Evolutionary conservation across 53 echinoderm and acorn worm genomes (phyloP).

Genomic region (Apostichopus leukothele): DNA sequence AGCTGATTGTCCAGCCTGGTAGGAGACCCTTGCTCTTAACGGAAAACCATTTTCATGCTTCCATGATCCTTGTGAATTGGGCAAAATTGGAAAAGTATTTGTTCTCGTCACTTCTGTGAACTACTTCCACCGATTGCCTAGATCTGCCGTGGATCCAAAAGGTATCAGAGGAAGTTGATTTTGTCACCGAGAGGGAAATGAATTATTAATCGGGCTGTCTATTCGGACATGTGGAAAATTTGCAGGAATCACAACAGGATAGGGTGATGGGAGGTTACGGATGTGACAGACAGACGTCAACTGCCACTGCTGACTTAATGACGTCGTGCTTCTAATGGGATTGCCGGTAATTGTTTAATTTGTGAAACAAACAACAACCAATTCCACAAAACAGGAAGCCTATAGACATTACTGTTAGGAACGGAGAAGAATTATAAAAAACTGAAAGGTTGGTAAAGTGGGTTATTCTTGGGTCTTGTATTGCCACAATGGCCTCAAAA

Average conservation of each 20-base stretch:
- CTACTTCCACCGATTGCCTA: not conserved
- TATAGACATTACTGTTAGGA: not conserved
- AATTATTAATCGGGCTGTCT: constrained; percentile 43
- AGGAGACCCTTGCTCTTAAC: constrained; percentile 1
- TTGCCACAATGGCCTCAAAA: no score
- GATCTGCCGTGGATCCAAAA: not conserved
- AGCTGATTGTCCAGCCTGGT: constrained; percentile 27
- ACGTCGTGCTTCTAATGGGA: constrained; percentile 26
- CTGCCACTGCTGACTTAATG: constrained; percentile 14
- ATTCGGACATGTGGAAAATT: constrained; percentile 39
- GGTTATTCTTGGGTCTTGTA: no score
- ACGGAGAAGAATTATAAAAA: no score
- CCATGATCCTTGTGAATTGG: constrained; percentile 19
- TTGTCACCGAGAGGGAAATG: constrained; percentile 43
- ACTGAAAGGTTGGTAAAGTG: no score
- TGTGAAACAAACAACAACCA: constrained; percentile 27
- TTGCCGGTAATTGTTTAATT: constrained; percentile 45
- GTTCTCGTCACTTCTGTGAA: not conserved
- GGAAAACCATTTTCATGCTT: constrained; percentile 12
- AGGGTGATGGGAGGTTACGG: constrained; percentile 13
- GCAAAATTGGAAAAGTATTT: not conserved
- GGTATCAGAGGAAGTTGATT: constrained; percentile 28
- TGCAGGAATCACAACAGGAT: constrained; percentile 33
- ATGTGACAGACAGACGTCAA: constrained; percentile 41
- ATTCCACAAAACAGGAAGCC: not conserved